Evolutionary conservation across 37 sponge, comb jelly and placozoan species (phyloP), one percentile per base, ranked within the genome.

Genomic region (Cliona cf. orientalis): DNA sequence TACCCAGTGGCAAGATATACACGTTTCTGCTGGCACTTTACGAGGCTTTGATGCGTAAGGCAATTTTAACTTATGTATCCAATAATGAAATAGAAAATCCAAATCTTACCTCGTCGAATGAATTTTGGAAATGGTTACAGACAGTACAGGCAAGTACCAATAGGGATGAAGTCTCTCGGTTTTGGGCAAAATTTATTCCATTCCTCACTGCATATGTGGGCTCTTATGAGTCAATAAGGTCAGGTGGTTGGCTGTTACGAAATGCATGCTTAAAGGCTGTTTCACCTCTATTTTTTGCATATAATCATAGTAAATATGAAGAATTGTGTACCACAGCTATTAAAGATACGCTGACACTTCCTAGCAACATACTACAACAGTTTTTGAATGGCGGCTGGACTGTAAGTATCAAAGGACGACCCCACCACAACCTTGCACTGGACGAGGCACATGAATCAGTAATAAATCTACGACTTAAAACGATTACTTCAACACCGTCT

Each of bases 361-460:
- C 71, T 11, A 38, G 5, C 7, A 7, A 25, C 11, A 25, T 25
- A 36, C 36, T 69, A 25, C 28, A 5, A 22, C 33, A 69, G 42
- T 36, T 69, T 37, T 11, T 36, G 5, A 38, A 6, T 25, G 71
- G 71, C 35, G 71, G 38, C 23, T 69, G 71, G 71, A 69, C 71
- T 37, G 71, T 69, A 25, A 37, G 40, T 11, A 9, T 69, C 17
- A 69, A 69, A 69, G 71, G 71, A 7, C 7, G n/a, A 35, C 71
- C 71, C 5, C 35, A 21, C 35, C 38, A 33, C 38, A 69, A 69
- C 17, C 40, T 37, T 21, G 71, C 39, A 21, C n/a, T 69, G 35
- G 71, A 69, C 35, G 71, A 69, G 35, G 71, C 71, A 25, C 71
- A 69, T 34, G 71, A 69, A 34, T 36, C 17, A 21, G 71, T 69